A percentile compares a stretch with the other conserved stretches of the same genome.
Evolutionary conservation across 2,113 vertebrate genomes (phyloP).

Genomic region (Montifringilla adamsi): DNA sequence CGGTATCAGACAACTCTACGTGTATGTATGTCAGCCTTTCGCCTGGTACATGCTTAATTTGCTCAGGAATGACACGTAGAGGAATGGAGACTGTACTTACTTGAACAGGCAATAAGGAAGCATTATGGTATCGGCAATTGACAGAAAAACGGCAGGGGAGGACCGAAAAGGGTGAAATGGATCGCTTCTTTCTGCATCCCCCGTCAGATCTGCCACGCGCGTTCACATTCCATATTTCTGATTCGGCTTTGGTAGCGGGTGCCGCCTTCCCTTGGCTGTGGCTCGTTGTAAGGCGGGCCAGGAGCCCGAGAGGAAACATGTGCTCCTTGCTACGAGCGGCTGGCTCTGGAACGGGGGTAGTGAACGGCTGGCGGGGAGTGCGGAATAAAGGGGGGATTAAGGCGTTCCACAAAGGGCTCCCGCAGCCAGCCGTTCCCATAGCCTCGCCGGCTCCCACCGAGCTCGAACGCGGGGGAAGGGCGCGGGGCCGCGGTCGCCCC

Average conservation of each 20-base stretch:
- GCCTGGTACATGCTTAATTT: neutral
- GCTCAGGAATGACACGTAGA: neutral
- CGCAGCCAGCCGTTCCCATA: neutral
- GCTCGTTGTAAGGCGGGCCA: neutral
- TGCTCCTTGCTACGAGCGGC: neutral
- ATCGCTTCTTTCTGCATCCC: neutral
- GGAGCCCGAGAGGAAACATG: slow-evolving; percentile 17
- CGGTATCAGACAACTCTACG: neutral
- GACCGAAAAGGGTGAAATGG: neutral
- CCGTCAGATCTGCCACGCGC: neutral
- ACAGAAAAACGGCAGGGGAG: neutral
- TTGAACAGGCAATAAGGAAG: neutral
- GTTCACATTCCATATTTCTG: neutral
- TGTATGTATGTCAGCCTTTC: neutral
- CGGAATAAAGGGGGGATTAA: neutral
- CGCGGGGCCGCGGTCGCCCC: neutral
- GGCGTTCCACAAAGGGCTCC: neutral
- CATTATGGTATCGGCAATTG: neutral
- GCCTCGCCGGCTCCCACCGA: neutral
- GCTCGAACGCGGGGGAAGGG: neutral
- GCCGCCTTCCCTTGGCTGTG: neutral
- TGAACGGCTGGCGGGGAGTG: neutral
- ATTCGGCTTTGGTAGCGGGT: neutral
- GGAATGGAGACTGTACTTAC: neutral
- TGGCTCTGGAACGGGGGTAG: neutral